Evolutionary conservation across 2,888 invertebrate genomes (phyloP), one percentile per base, ranked within the genome.

Genomic region (Galeopsomyia nigrocyanea): DNA sequence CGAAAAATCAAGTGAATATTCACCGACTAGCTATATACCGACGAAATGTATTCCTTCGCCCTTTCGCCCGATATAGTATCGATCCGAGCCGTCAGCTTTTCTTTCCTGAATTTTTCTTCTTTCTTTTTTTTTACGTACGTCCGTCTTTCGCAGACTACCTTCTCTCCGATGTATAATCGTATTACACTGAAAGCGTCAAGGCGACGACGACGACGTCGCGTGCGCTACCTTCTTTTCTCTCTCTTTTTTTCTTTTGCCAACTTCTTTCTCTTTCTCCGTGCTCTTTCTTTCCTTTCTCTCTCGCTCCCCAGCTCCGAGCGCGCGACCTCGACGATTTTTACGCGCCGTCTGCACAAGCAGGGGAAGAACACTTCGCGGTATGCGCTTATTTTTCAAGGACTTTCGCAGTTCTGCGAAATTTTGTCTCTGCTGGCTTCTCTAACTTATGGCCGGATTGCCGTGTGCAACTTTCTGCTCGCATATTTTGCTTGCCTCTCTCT

Each of bases 111-210:
- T 62, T 53, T 51, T 71, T 58, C 19, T 7, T 62, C 62, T 50
- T n/a, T 56, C 31, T 57, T 17, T 26, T 47, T 51, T 17, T 50
- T 39, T 47, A 14, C 60, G 65, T 39, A 56, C 65, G 61, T 69
- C 69, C 66, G 65, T 66, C 69, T 67, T 53, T 63, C 50, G 31
- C 62, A 70, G 63, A 70, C 70, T 63, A 64, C 26, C 64, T 68
- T 70, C 75, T 72, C 26, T 26, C 77, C 79, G 77, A 79, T 81
- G 79, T 81, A 79, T 82, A 84, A 84, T 83, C 82, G 80, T 77
- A 80, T 83, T 84, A 82, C 78, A 78, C 77, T 79, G 80, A 77
- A 80, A 81, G 79, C 31, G 65, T 64, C 63, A 51, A 63, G 68
- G 51, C 64, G 50, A 61, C 73, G 79, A 61, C 73, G 79, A 77